Conservation (phyloP, 1,140 invertebrate species). For the Diabrotica virgifera region DNA sequence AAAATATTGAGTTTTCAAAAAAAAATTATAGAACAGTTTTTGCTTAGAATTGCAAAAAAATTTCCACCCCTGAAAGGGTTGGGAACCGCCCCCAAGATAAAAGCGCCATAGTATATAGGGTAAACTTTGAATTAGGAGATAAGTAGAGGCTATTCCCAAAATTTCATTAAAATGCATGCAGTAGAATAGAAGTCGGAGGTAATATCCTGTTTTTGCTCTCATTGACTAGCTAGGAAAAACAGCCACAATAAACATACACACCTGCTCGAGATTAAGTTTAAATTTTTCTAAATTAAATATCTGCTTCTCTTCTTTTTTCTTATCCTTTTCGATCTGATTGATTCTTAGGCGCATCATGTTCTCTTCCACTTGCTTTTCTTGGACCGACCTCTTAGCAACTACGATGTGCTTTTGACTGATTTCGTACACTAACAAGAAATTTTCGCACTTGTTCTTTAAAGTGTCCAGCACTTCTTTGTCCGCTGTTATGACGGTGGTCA, state of each 20-base stretch:
- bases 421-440: constrained; percentile 49
- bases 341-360: constrained; percentile 59
- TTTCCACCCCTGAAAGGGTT: no score
- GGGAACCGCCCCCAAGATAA: no score
- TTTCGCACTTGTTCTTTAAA: constrained; percentile 43
- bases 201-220: no score
- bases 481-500: constrained; percentile 46
- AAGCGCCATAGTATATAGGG: no score
- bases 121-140: no score
- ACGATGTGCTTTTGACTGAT: constrained; percentile 57
- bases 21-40: no score
- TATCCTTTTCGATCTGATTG: constrained; percentile 55
- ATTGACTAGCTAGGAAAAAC: no score
- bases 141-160: no score
- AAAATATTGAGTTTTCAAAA: no score
- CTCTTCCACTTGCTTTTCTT: constrained; percentile 60
- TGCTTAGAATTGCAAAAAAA: no score
- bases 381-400: constrained; percentile 45
- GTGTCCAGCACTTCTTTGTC: constrained; percentile 46
- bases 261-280: constrained; percentile 54
- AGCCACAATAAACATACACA: constrained; percentile 27
- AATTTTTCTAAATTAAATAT: constrained; percentile 60
- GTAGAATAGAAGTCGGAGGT: no score
- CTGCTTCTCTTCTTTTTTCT: constrained; percentile 55
- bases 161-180: no score